Evolutionary conservation across 2,888 invertebrate genomes (phyloP).

Genomic region (Aplocera efformata): DNA sequence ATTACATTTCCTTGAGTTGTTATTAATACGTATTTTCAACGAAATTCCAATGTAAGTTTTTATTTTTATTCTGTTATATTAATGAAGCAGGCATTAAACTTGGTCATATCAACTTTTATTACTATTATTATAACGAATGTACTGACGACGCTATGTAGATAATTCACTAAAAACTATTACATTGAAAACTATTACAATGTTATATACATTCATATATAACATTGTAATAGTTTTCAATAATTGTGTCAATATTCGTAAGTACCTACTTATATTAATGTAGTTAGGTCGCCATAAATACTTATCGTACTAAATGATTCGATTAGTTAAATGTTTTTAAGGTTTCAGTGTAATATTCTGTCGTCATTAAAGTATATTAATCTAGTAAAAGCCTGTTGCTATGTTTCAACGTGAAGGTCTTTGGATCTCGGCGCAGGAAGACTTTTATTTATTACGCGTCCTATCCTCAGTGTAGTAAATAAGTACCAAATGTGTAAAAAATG

Average conservation of each 20-base stretch:
- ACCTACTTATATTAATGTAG: conserved; percentile 58
- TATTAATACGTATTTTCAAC: too few relatives aligned
- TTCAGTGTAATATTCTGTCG: conserved; percentile 68
- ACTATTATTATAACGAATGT: conserved; percentile 38
- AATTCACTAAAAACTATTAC: too few relatives aligned
- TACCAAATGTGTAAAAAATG: too few relatives aligned
- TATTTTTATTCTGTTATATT: conserved; percentile 50
- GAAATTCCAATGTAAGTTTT: too few relatives aligned
- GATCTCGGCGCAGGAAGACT: background rate
- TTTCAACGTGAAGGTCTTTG: background rate
- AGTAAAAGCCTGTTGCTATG: conserved; percentile 30
- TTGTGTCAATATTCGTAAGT: conserved; percentile 55
- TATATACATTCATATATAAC: conserved; percentile 43
- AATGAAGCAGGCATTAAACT: conserved; percentile 57
- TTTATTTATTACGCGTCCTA: background rate
- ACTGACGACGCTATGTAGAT: conserved; percentile 43
- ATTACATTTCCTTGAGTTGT: too few relatives aligned
- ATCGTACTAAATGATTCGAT: conserved; percentile 61
- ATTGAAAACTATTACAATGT: too few relatives aligned
- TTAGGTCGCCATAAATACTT: conserved; percentile 58
- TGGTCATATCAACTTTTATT: conserved; percentile 45
- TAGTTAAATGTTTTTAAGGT: conserved; percentile 58
- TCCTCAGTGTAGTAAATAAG: too few relatives aligned
- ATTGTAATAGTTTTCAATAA: conserved; percentile 67
- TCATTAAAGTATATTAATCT: conserved; percentile 67